Base-by-base conservation (phyloP, 2,113 vertebrate species). In the Solea solea region DNA sequence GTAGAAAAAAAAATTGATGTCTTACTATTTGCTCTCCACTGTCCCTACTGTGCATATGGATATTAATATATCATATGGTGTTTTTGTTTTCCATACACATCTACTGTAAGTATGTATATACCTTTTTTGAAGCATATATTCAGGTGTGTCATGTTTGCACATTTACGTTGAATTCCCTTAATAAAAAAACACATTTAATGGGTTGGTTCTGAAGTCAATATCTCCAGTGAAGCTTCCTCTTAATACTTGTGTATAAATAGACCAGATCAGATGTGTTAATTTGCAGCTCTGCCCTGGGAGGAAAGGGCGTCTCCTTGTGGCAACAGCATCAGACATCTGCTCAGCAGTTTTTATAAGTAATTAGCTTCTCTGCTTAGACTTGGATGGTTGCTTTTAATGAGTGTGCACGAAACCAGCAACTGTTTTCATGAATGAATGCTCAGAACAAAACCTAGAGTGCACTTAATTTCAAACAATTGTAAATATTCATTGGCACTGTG, bases 281-380 rank as follows among this genome's bases (percentile, higher is more conserved):
- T 76, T 75, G 78, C 76, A 64, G 78, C 21, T 63, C 72, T 50
- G 25, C 44, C 41, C 78, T 48, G 48, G 54, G 60, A 76, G 76
- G 58, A 51, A 64, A 67, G 69, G 76, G 81, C 40, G 49, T 82
- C 68, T 73, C 68, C 59, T 72, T n/a, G 50, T 81, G 78, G 80
- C 74, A 67, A 52, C 77, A 58, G 72, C 34, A 41, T 21, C 81
- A 84, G 75, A 86, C 87, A 86, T 82, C 65, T 80, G 78, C 86
- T 88, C 83, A 85, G 85, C 82, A 88, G 40, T 81, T 88, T 86
- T 87, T 81, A 75, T 62, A 86, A 89, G 78, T 84, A 89, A 91
- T 89, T 87, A 88, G 74, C 73, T 78, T 62, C 67, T 73, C 79
- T 74, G 84, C 81, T 86, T 86, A 70, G 83, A 89, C 81, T 80